Conservation (phyloP, 2,888 invertebrate species). For the Erynnis tages region DNA sequence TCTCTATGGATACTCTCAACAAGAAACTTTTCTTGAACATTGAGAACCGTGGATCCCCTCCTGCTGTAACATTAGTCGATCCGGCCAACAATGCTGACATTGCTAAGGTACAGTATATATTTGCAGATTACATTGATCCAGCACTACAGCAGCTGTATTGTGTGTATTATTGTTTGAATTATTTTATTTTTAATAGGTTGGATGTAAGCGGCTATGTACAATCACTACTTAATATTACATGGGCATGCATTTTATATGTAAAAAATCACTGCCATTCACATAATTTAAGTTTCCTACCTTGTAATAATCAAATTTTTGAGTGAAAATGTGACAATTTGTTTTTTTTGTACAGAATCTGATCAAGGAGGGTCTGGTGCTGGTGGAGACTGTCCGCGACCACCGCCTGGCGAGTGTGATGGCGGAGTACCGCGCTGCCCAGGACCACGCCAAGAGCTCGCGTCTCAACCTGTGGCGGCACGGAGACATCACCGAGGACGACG, state of each 20-base stretch:
- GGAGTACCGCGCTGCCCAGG: constrained; percentile 93
- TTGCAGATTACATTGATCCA: too few relatives aligned
- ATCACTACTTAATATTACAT: too few relatives aligned
- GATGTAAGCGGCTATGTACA: too few relatives aligned
- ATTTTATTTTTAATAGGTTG: too few relatives aligned
- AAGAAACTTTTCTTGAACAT: constrained; percentile 91
- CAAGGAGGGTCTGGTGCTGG: constrained; percentile 91
- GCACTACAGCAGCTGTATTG: too few relatives aligned
- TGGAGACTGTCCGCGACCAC: constrained; percentile 90
- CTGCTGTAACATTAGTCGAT: constrained; percentile 79
- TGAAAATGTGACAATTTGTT: too few relatives aligned
- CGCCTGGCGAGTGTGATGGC: constrained; percentile 89
- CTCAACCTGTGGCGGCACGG: constrained; percentile 98
- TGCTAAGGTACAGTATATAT: constrained; percentile 69
- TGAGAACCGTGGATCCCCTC: constrained; percentile 86
- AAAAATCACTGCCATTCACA: too few relatives aligned
- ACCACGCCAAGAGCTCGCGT: constrained; percentile 92
- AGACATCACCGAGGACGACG: constrained; percentile 98
- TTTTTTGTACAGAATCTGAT: constrained; percentile 84
- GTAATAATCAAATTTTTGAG: too few relatives aligned
- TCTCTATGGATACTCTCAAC: constrained; percentile 84
- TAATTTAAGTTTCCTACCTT: too few relatives aligned
- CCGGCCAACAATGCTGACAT: constrained; percentile 74
- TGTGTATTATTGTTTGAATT: too few relatives aligned
- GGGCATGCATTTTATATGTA: too few relatives aligned